Evolutionary conservation across 2,797 vertebrate genomes (phyloP), one percentile per base, ranked within the genome.

Genomic region (Echiichthys vipera): DNA sequence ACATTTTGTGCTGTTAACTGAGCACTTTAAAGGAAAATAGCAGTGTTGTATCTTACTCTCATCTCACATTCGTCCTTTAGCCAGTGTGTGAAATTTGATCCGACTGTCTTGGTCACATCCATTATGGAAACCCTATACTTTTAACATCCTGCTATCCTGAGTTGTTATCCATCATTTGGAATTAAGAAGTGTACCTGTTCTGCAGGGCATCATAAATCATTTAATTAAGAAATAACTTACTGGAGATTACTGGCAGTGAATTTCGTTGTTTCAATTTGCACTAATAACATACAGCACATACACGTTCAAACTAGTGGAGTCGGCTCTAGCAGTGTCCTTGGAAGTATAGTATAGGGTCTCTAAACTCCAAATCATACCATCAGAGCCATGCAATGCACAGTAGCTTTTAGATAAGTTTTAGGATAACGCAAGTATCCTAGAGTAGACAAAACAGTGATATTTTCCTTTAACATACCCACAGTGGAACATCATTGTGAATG

Each of bases 1-100:
- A 78, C 71, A 5, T 65, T 36, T 88, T 86, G 87, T 91, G 86
- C 84, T 83, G 78, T 86, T 75, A 71, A 56, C 29, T 65, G 77
- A 64, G 77, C 59, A 65, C 58, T 77, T 81, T 70, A 78, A 88
- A 84, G 71, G 74, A 88, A 88, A 83, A 78, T 66, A 86, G 34
- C 85, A 78, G 50, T 66, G 72, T 46, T 69, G 9, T 22, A 5
- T 58, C 42, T 10, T 15, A 9, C 8, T 51, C 34, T 62, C 49
- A 25, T 68, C 24, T 55, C 15, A 59, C 55, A 54, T 39, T 65
- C 64, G 49, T 61, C 43, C 18, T 47, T 34, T 13, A 29, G 36
- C 40, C 70, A 75, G 45, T 22, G 13, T 67, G 51, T 45, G 55
- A 39, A 54, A 51, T 72, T 62, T 59, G n/a, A 25, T 37, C 22